phyloP scores from a whole-genome alignment of 2,888 invertebrate genomes.

The Chymomyza fuscimana region DNA sequence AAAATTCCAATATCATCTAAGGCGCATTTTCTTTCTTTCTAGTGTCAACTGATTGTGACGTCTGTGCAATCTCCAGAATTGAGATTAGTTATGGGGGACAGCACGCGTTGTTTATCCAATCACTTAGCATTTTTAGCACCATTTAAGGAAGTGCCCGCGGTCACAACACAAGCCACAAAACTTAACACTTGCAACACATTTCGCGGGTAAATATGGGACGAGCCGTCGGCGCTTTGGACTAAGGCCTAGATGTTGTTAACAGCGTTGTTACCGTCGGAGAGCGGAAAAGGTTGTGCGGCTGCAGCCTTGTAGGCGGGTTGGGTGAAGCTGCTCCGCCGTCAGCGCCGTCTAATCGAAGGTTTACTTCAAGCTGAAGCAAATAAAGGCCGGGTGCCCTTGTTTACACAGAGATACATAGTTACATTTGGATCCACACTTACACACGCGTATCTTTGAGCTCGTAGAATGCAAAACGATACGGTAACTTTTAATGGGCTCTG shows the following conservation, averaged over 20 bases:
- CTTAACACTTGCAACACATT: constrained; percentile 54
- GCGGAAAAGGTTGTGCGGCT: neutral
- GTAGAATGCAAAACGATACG: neutral
- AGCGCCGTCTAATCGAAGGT: neutral
- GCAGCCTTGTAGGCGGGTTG: neutral
- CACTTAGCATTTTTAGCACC: constrained; percentile 58
- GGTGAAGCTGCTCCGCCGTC: constrained; percentile 6
- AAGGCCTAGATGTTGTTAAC: neutral
- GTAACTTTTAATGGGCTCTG: neutral
- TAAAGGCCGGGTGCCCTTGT: constrained; percentile 46
- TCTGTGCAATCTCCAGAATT: constrained; percentile 24
- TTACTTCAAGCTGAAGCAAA: neutral
- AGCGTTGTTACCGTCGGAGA: neutral
- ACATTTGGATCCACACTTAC: constrained; percentile 31
- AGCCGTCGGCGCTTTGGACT: constrained; percentile 33
- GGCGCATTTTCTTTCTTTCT: neutral
- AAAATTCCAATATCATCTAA: neutral
- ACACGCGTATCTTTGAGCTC: constrained; percentile 14
- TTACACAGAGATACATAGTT: constrained; percentile 13
- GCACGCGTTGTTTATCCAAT: constrained; percentile 64
- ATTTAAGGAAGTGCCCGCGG: constrained; percentile 52
- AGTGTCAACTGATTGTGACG: neutral
- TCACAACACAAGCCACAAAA: constrained; percentile 31
- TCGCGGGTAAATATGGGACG: constrained; percentile 54
- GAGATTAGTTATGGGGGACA: constrained; percentile 48